Base-by-base conservation (phyloP, 2,113 vertebrate genomes). In the Diphyllodes magnificus region DNA sequence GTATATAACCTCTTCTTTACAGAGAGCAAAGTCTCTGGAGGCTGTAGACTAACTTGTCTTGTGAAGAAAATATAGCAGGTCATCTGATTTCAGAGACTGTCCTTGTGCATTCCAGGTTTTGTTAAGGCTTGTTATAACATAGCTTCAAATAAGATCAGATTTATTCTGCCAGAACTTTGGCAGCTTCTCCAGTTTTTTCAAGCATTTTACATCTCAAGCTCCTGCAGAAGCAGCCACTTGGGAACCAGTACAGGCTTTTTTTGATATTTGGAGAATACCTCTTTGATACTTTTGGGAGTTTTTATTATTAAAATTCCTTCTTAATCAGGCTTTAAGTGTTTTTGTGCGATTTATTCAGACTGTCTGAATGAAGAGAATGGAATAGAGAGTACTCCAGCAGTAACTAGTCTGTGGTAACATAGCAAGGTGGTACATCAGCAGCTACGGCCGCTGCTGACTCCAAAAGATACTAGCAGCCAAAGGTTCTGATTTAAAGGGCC, bases 371-470 rank as follows among this genome's bases (percentile, higher is more conserved):
- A 42, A 68, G 35, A 53, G 25, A 76, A 60, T 31, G 18, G 27
- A 78, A 56, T 47, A 54, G 21, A 76, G 19, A 70, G 31, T 89
- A 31, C 13, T 72, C 10, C 35, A 69, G 10, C 21, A 65, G 21
- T 45, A 72, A 54, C 23, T 25, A 24, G 4, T 6, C 4, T 57
- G 35, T 45, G 27, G 35, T 69, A 65, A 51, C 0, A 1, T 47
- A 33, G 64, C n/a, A 19, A 3, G 0, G n/a, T 42, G 33, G 17
- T 5, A 1, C 20, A 22, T 19, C 59, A 65, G 37, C 35, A 82
- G 66, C 68, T 79, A 11, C 0, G 1, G 35, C 13, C 3, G 6
- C 49, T 7, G 0, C 0, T 42, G 27, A 54, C 18, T 86, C 42
- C 30, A 24, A 40, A 77, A 88, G n/a, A 18, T 35, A 13, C 2